A percentile compares a stretch with the other conserved stretches of the same genome.
Conservation (phyloP, 2,113 vertebrate species). For the Pelecanoides urinatrix region DNA sequence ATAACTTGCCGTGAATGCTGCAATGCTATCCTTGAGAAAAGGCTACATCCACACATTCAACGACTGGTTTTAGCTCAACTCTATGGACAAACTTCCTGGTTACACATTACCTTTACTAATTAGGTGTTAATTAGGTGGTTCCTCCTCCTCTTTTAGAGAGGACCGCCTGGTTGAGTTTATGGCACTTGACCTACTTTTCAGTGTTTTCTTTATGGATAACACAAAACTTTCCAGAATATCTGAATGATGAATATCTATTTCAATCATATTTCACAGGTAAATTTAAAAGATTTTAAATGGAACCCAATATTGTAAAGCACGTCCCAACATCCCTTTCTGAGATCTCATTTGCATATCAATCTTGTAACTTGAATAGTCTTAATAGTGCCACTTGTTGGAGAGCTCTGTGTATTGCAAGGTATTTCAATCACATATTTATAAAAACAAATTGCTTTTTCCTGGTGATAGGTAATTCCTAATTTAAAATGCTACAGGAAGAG, state of each 20-base stretch:
- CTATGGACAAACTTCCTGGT: background rate
- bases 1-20: background rate
- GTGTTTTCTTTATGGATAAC: background rate
- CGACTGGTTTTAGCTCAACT: background rate
- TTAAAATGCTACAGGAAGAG: background rate
- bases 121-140: constrained; percentile 14
- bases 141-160: background rate
- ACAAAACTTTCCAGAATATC: background rate
- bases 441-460: constrained; percentile 18
- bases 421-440: background rate
- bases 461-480: constrained; percentile 22
- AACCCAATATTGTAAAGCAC: constrained; percentile 54
- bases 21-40: rapidly evolving
- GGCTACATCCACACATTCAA: background rate
- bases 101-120: background rate
- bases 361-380: constrained; percentile 23
- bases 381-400: constrained; percentile 21
- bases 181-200: constrained; percentile 35
- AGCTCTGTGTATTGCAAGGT: constrained; percentile 28
- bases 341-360: constrained; percentile 58
- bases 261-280: constrained; percentile 28
- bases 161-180: background rate
- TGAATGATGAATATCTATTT: background rate
- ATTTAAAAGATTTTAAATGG: constrained; percentile 24
- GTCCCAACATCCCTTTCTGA: constrained; percentile 57